Evolutionary conservation across 2,113 vertebrate species (phyloP).

Genomic region (Oenanthe oenanthe): DNA sequence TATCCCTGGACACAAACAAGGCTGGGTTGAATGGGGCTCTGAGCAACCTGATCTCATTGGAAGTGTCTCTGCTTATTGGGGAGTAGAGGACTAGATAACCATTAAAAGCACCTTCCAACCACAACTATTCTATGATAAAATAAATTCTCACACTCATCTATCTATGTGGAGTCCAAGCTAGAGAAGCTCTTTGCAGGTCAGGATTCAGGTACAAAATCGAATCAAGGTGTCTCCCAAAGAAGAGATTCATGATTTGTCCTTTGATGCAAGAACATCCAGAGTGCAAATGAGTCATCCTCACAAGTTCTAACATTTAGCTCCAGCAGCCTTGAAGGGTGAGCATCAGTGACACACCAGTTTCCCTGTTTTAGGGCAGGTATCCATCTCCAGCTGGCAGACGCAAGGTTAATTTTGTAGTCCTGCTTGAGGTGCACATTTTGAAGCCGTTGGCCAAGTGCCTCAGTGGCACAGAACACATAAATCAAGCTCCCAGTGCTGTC

Average conservation of each 20-base stretch:
- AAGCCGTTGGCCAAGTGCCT: neutral
- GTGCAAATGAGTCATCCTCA: accelerated
- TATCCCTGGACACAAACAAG: neutral
- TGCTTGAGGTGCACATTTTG: neutral
- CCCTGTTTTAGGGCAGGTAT: neutral
- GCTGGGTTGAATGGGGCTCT: neutral
- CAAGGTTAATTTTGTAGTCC: neutral
- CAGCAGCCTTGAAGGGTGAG: neutral
- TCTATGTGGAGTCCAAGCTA: neutral
- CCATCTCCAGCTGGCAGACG: neutral
- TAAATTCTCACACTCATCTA: neutral
- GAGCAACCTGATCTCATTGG: neutral
- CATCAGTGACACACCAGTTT: neutral
- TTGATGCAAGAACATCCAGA: neutral
- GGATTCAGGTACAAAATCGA: neutral
- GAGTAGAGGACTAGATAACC: neutral
- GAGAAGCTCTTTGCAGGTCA: neutral
- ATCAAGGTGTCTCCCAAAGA: neutral
- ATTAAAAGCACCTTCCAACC: neutral
- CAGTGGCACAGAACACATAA: neutral
- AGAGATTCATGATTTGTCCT: neutral
- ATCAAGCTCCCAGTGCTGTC: neutral
- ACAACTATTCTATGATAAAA: neutral
- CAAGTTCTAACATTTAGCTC: neutral
- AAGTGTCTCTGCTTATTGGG: neutral